Percentiles rank a stretch among this genome's conserved stretches.
These are phyloP conservation scores for Periophthalmus modestus DNA, from an alignment of 2,113 vertebrate genomes.

Conservation along the genomic window DNA sequence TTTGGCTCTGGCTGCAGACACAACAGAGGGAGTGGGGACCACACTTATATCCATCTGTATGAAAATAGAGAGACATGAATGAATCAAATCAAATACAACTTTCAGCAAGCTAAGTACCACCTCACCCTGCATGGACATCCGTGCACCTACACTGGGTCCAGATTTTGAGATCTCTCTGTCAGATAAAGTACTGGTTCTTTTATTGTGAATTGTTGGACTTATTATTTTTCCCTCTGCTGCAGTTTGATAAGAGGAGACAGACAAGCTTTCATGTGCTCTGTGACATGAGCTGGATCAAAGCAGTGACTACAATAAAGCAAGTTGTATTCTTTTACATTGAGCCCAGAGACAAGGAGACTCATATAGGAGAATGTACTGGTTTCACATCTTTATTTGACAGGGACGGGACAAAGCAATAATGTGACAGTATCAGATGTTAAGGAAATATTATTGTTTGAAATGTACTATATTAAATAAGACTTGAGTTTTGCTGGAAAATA, in stretches of 20 bases:
- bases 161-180: constrained; percentile 40
- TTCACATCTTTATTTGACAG: not conserved
- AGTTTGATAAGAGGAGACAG: constrained; percentile 19
- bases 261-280: constrained; percentile 46
- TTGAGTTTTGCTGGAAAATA: too few species aligned
- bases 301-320: not conserved
- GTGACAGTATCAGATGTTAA: not conserved
- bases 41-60: too few species aligned
- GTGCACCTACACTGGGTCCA: constrained; percentile 36
- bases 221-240: not conserved
- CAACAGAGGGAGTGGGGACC: too few species aligned
- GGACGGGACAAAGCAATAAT: not conserved
- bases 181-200: constrained; percentile 45
- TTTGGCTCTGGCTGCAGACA: too few species aligned
- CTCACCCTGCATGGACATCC: not conserved
- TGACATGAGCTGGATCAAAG: not conserved
- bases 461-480: not conserved
- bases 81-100: too few species aligned
- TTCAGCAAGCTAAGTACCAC: too few species aligned
- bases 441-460: not conserved
- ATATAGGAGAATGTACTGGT: not conserved
- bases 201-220: constrained; percentile 43
- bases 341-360: not conserved
- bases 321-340: too few species aligned
- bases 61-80: too few species aligned